A percentile compares a stretch with the other conserved stretches of the same genome.
These are phyloP conservation scores for Morus bassanus DNA, from an alignment of 2,797 vertebrate species.

Conservation along the genomic window DNA sequence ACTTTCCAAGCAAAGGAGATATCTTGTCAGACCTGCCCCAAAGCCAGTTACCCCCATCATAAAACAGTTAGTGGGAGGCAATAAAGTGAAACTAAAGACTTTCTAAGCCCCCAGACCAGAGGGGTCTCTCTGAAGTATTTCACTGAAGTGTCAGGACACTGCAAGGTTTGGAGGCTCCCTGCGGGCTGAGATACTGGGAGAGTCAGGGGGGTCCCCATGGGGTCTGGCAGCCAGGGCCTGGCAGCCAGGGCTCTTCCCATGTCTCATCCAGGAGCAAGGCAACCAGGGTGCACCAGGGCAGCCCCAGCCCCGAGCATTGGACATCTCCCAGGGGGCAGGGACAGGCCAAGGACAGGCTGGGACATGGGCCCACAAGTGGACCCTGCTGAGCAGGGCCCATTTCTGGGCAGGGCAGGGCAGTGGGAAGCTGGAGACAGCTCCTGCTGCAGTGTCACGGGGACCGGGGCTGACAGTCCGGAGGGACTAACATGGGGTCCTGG, in stretches of 20 bases:
- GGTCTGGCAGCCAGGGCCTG: rapidly evolving
- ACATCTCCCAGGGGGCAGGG: rapidly evolving
- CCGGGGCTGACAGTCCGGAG: rapidly evolving
- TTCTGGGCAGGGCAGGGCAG: background rate
- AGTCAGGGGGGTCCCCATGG: rapidly evolving
- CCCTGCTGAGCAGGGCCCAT: rapidly evolving
- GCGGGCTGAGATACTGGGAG: background rate
- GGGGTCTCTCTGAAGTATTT: background rate
- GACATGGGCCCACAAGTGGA: too few species aligned
- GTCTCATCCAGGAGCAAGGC: background rate
- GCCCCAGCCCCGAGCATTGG: rapidly evolving
- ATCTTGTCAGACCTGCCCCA: background rate
- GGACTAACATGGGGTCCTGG: background rate
- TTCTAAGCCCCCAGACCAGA: background rate
- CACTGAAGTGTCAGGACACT: too few species aligned
- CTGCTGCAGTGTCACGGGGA: rapidly evolving
- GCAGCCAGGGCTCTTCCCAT: background rate
- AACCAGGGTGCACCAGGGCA: background rate
- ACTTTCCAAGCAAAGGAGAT: background rate
- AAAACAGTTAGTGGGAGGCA: background rate
- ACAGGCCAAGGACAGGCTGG: rapidly evolving
- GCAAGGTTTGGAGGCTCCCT: background rate
- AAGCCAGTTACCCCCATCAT: background rate
- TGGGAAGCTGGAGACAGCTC: rapidly evolving
- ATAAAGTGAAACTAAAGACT: background rate